Conservation (phyloP, 2,888 invertebrate genomes). For the Sipha maydis region DNA sequence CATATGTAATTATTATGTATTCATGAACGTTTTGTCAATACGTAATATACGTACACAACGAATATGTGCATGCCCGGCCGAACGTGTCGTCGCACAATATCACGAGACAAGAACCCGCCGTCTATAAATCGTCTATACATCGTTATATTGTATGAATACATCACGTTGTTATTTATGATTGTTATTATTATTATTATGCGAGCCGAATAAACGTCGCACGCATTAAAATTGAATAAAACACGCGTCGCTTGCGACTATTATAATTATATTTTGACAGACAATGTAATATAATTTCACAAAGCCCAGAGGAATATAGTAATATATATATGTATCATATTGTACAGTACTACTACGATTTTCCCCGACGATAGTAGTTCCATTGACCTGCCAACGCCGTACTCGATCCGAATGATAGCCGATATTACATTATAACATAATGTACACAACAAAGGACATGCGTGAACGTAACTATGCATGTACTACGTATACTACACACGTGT, state of each 20-base stretch:
- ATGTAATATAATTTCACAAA: not conserved
- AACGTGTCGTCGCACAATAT: constrained; percentile 53
- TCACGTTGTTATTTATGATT: not conserved
- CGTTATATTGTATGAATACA: not conserved
- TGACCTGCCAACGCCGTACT: not conserved
- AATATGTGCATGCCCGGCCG: not conserved
- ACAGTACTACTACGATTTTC: not conserved
- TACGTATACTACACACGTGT: not conserved
- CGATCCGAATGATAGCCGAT: not conserved
- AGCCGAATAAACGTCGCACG: not conserved
- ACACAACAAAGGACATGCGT: not conserved
- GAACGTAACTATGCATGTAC: not conserved
- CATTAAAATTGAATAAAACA: not conserved
- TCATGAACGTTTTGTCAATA: not conserved
- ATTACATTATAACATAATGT: not conserved
- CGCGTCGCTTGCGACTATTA: not conserved
- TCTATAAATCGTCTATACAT: not conserved
- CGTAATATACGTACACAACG: no score
- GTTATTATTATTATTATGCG: not conserved
- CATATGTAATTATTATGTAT: not conserved
- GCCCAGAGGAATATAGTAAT: not conserved
- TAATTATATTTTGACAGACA: not conserved
- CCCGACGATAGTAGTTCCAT: not conserved
- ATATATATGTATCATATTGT: not conserved
- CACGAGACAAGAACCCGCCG: not conserved